Base-by-base conservation (phyloP, 2,797 vertebrate species). In the Lindbergichthys nudifrons region DNA sequence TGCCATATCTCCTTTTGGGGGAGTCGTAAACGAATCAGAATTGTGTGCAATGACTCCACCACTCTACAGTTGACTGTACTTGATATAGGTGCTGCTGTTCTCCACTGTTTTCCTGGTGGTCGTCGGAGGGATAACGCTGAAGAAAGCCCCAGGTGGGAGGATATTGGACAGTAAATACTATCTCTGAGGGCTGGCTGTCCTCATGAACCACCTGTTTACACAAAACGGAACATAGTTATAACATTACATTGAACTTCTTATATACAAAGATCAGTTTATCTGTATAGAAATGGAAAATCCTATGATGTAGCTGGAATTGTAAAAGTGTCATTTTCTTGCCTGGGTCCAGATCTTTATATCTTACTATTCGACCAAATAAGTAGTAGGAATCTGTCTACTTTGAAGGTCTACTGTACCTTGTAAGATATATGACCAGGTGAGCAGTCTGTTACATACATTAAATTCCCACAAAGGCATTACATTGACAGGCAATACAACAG, bases 181-280 rank as follows among this genome's bases (percentile, higher is more conserved):
- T 95, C 80, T 97, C 96, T 63, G 92, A 92, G 3, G 97, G 92
- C 70, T 90, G 83, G 89, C 87, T 95, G 82, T 94, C 95, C 73
- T 95, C 94, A 79, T 96, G 95, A 73, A 92, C 73, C 73, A 96
- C 96, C 96, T 98, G 86, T 41, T 90, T 82, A 77, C 80, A 36
- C 53, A 26, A 64, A 63, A 57, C 18, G 43, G 10, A 4, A 52
- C 12, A 15, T 8, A 56, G 18, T 18, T 47, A 14, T 0, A 26
- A 50, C 23, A 36, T 18, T 56, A 39, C 10, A 39, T 6, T n/a
- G 6, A 12, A 36, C 32, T 32, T 42, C 14, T 43, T 13, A 43
- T 26, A 26, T 26, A 26, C 26, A 26, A 16, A 3, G 21, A 43
- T 3, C 13, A 16, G 15, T 42, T 8, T 16, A 13, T 19, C 54